Evolutionary conservation across 2,888 invertebrate species (phyloP).

Genomic region (Leptinotarsa peninsularis): DNA sequence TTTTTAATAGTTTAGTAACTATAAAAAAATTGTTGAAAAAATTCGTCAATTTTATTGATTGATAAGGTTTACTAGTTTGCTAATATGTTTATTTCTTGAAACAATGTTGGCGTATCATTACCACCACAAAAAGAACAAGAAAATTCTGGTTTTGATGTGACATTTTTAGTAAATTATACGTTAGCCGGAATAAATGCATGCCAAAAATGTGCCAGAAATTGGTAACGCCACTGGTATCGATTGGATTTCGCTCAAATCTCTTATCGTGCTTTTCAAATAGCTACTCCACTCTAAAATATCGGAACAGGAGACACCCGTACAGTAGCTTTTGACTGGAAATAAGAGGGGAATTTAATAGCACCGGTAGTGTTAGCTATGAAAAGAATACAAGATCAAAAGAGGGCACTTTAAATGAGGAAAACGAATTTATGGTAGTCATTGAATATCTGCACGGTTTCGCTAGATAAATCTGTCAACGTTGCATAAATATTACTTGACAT

Average conservation of each 20-base stretch:
- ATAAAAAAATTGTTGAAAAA: no score
- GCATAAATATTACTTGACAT: constrained; percentile 6
- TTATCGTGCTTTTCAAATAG: constrained; percentile 30
- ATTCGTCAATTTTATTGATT: no score
- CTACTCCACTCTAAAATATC: constrained; percentile 37
- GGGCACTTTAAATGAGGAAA: constrained; percentile 40
- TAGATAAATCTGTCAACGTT: constrained; percentile 18
- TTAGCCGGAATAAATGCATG: no score
- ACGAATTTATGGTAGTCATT: constrained; percentile 39
- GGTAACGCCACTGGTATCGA: constrained; percentile 18
- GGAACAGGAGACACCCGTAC: constrained; percentile 36
- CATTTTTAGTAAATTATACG: no score
- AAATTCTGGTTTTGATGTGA: no score
- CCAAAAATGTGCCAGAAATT: no score
- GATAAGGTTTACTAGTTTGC: no score
- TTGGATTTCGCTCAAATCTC: constrained; percentile 16
- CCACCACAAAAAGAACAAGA: no score
- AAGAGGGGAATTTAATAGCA: constrained; percentile 19
- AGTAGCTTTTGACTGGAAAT: constrained; percentile 34
- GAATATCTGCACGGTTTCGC: constrained; percentile 21
- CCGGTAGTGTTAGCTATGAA: constrained; percentile 30
- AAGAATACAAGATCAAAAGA: constrained; percentile 40
- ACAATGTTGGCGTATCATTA: no score
- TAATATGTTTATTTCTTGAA: no score
- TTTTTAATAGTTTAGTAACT: no score